Evolutionary conservation across 2,888 invertebrate genomes (phyloP).

Genomic region (Bellardia bayeri): DNA sequence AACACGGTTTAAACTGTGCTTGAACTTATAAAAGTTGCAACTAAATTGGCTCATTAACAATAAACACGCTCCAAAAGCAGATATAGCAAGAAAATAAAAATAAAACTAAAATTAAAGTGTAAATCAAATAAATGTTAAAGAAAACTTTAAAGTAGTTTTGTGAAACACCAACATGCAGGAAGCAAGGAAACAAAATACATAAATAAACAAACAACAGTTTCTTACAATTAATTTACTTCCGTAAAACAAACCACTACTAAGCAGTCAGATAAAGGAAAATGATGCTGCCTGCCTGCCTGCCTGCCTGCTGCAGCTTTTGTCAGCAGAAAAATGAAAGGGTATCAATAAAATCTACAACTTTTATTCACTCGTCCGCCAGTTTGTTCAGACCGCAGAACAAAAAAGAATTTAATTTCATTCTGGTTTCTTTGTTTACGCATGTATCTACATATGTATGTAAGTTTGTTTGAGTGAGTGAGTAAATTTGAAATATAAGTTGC

Average conservation of each 20-base stretch:
- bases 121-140: constrained; percentile 74
- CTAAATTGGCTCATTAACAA: constrained; percentile 75
- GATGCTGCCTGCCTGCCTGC: neutral
- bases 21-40: constrained; percentile 69
- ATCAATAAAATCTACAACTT: constrained; percentile 53
- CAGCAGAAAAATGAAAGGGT: constrained; percentile 14
- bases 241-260: constrained; percentile 37
- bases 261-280: neutral
- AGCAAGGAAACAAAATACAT: constrained; percentile 5
- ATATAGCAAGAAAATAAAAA: constrained; percentile 3
- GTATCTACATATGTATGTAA: neutral
- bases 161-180: constrained; percentile 6
- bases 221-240: constrained; percentile 74
- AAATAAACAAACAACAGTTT: constrained; percentile 61
- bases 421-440: neutral
- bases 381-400: constrained; percentile 20
- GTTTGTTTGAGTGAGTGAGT: neutral
- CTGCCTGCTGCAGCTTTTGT: neutral
- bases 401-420: constrained; percentile 10
- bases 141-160: constrained; percentile 59
- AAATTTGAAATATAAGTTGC: constrained; percentile 37
- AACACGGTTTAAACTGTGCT: constrained; percentile 11
- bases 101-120: constrained; percentile 69
- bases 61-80: constrained; percentile 68
- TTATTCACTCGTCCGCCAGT: constrained; percentile 1